Base-by-base conservation (phyloP, 2,113 vertebrate species). In the Ranitomeya variabilis region DNA sequence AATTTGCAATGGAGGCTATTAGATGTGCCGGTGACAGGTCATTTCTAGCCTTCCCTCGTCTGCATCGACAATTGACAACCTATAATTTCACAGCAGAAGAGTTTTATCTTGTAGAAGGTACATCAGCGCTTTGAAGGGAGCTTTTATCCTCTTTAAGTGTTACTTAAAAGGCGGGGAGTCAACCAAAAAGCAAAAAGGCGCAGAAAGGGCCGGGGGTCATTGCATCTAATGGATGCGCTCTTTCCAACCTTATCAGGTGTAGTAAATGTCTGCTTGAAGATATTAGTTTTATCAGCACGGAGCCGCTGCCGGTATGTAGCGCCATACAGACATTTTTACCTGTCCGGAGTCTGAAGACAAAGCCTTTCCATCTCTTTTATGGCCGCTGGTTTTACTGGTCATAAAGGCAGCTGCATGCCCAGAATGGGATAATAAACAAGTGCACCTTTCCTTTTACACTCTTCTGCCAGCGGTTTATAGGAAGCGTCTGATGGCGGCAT, bases 131-230 rank as follows among this genome's bases (percentile, higher is more conserved):
- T 79, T 90, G 89, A 90, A 87, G 79, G 62, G 67, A 26, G 89
- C 89, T 90, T 79, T 90, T 86, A 87, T 84, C 85, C 80, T 90
- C 80, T 83, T 84, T 73, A 87, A 90, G 71, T 79, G 73, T 92
- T 83, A 55, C 23, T 6, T 71, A 26, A 87, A 77, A 85, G 81
- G 31, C 4, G 83, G 9, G 14, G 0, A 76, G 55, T 87, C 64
- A 60, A 80, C 80, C 85, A 73, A 80, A 45, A 87, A 89, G 57
- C 88, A 62, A 67, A 83, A 78, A 57, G 7, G 1, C 0, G 2
- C 4, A 19, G 26, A 21, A 0, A 64, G 31, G 10, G 4, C 1
- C 18, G 9, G 26, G 79, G 66, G 18, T 9, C 85, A 1, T 84
- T 0, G 9, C 84, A 14, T 60, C 14, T 86, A 6, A 76, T 11